These are phyloP conservation scores for Nyctalus aviator DNA, from an alignment of 2,797 vertebrate genomes.

Conservation along the genomic window DNA sequence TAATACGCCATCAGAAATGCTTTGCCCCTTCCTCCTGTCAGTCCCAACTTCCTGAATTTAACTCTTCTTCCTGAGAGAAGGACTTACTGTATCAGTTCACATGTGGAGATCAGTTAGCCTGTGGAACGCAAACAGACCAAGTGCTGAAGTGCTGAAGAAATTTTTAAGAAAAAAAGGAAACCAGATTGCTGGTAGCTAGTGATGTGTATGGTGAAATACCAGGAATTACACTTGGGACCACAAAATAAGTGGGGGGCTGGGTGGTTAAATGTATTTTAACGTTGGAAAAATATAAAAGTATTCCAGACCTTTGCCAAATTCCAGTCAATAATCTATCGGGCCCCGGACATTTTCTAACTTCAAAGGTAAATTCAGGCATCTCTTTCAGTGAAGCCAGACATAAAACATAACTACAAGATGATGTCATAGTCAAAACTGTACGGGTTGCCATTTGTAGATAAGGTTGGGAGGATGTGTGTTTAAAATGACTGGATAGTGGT, in stretches of 20 bases:
- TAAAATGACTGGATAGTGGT: slow-evolving; percentile 30
- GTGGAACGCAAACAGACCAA: neutral
- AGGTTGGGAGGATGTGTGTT: neutral
- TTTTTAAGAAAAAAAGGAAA: slow-evolving; percentile 45
- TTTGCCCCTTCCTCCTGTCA: neutral
- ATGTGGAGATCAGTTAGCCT: neutral
- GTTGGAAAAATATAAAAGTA: neutral
- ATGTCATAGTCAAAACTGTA: slow-evolving; percentile 38
- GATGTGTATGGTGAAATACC: neutral
- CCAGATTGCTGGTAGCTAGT: slow-evolving; percentile 9
- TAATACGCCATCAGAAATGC: neutral
- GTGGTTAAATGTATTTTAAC: neutral
- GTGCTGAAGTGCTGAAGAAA: neutral
- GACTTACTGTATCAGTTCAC: neutral
- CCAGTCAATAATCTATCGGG: neutral
- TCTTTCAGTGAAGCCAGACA: slow-evolving; percentile 43
- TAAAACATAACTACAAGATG: slow-evolving; percentile 43
- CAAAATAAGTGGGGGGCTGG: neutral
- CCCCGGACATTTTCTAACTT: neutral
- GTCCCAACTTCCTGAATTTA: slow-evolving; percentile 25
- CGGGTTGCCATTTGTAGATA: slow-evolving; percentile 46
- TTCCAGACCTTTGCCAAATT: slow-evolving; percentile 1
- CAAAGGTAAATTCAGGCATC: neutral
- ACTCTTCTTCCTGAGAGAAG: neutral
- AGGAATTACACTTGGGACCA: neutral